Percentiles rank a stretch among this genome's conserved stretches.
phyloP scores from a whole-genome alignment of 1,140 invertebrate species.

The Daktulosphaira vitifoliae region DNA sequence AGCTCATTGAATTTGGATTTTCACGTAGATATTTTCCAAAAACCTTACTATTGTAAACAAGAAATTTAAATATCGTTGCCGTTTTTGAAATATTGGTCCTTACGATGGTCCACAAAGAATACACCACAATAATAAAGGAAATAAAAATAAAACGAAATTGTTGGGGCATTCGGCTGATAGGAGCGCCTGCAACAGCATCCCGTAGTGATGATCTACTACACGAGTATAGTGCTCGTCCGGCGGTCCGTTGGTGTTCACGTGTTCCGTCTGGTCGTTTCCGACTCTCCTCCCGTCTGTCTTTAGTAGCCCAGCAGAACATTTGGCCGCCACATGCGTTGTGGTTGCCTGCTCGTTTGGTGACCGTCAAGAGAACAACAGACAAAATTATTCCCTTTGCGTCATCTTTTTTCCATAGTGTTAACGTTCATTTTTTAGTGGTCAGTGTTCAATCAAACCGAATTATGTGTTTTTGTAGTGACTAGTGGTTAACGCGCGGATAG shows the following conservation, averaged over 20 bases:
- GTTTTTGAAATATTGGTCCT: too few relatives aligned
- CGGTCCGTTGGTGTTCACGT: slow-evolving; percentile 21
- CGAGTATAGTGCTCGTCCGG: slow-evolving; percentile 18
- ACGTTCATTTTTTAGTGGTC: neutral
- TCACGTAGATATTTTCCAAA: too few relatives aligned
- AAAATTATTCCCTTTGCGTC: neutral
- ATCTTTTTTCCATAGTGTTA: neutral
- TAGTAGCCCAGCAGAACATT: neutral
- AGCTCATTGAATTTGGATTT: too few relatives aligned
- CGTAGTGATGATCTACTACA: slow-evolving; percentile 1
- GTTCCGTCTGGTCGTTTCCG: slow-evolving; percentile 4
- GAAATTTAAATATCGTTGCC: too few relatives aligned
- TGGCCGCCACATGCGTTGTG: slow-evolving; percentile 16
- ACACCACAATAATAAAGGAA: too few relatives aligned
- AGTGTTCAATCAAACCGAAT: neutral
- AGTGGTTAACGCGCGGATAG: neutral
- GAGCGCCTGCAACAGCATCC: slow-evolving; percentile 6
- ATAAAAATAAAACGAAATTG: too few relatives aligned
- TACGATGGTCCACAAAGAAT: too few relatives aligned
- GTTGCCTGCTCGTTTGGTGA: neutral
- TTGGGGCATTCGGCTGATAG: too few relatives aligned
- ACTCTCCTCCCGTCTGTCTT: neutral
- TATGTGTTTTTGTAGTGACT: neutral
- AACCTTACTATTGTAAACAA: too few relatives aligned
- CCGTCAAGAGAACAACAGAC: neutral